A percentile compares a stretch with the other conserved stretches of the same genome.
phyloP scores from a whole-genome alignment of 2,113 vertebrate species.

The Nanorana parkeri region DNA sequence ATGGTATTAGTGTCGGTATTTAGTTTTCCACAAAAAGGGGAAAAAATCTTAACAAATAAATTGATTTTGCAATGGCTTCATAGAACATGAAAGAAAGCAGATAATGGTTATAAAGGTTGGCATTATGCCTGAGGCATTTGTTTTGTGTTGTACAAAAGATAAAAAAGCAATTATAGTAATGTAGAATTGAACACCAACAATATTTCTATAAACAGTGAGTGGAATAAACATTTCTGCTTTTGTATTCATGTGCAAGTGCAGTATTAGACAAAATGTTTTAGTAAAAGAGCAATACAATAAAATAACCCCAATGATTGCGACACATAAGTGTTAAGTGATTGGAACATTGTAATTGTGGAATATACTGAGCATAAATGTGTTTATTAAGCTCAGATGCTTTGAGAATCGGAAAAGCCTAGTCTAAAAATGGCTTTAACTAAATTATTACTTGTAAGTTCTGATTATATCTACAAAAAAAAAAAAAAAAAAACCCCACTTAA shows the following conservation, averaged over 20 bases:
- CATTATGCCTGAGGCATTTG: conserved; percentile 40
- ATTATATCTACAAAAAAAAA: too few species aligned
- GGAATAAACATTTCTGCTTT: neutral
- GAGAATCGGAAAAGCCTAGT: too few species aligned
- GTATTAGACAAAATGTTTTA: neutral
- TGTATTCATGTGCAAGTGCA: neutral
- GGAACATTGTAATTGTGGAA: too few species aligned
- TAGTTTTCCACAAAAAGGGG: neutral
- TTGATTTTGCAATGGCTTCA: conserved; percentile 38
- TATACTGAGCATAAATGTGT: too few species aligned
- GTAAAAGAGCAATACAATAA: neutral
- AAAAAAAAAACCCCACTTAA: too few species aligned
- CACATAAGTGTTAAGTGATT: too few species aligned
- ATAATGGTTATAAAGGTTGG: conserved; percentile 50
- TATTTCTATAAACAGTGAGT: neutral
- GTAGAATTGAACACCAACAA: conserved; percentile 20
- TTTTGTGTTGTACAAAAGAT: conserved; percentile 33
- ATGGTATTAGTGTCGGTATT: neutral
- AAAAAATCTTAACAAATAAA: conserved; percentile 17
- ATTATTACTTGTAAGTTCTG: too few species aligned
- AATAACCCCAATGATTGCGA: too few species aligned
- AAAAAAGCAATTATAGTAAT: conserved; percentile 45
- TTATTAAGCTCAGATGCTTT: too few species aligned
- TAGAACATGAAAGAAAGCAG: conserved; percentile 1
- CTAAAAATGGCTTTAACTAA: too few species aligned